Conservation (phyloP, 2,888 invertebrate genomes). For the Hipparchia semele region DNA sequence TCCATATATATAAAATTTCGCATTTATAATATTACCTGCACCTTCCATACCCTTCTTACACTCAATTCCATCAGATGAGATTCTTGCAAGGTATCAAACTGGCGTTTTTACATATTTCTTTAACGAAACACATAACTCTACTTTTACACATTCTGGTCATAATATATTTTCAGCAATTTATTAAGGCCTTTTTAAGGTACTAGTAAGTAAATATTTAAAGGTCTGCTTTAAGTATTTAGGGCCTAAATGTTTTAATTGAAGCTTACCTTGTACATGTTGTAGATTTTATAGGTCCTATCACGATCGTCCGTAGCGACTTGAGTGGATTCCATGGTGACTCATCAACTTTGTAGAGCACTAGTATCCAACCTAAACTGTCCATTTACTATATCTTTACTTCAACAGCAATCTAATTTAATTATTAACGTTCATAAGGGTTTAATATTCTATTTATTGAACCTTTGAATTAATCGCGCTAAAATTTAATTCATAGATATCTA, state of each 20-base stretch:
- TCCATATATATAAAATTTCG: too few relatives aligned
- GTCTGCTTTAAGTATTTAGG: background rate
- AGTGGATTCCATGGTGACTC: conserved; percentile 67
- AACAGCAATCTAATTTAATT: background rate
- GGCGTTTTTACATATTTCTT: too few relatives aligned
- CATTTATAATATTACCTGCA: too few relatives aligned
- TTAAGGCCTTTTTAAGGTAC: too few relatives aligned
- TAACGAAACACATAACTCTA: too few relatives aligned
- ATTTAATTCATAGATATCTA: background rate
- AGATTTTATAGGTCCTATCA: conserved; percentile 72
- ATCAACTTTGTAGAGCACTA: conserved; percentile 52
- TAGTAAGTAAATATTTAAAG: too few relatives aligned
- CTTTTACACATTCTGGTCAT: too few relatives aligned
- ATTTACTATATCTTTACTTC: conserved; percentile 44
- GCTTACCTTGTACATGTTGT: conserved; percentile 76
- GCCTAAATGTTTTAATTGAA: conserved; percentile 5
- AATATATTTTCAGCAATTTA: too few relatives aligned
- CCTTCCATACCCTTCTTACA: too few relatives aligned
- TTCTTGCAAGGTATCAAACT: too few relatives aligned
- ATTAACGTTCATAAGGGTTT: background rate
- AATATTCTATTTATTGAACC: conserved; percentile 4
- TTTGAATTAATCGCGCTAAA: background rate
- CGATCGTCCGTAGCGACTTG: conserved; percentile 65
- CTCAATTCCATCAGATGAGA: too few relatives aligned
- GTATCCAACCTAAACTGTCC: conserved; percentile 60